phyloP scores from a whole-genome alignment of 2,113 vertebrate genomes.

The Eulacestoma nigropectus region DNA sequence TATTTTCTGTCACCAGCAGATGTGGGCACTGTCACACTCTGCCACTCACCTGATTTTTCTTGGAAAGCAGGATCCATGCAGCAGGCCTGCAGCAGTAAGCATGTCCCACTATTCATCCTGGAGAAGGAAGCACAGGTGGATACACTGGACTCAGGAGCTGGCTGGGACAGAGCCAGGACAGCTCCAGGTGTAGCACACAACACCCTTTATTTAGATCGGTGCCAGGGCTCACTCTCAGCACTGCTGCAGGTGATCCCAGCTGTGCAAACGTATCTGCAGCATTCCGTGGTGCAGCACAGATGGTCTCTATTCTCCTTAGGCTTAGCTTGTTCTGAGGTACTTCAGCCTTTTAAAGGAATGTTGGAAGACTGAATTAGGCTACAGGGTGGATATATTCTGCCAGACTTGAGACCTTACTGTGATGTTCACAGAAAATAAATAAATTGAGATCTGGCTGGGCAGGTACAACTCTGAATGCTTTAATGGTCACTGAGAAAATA shows the following conservation, averaged over 20 bases:
- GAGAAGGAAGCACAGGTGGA: background rate
- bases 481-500: background rate
- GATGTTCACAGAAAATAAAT: background rate
- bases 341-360: background rate
- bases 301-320: background rate
- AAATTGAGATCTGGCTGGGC: background rate
- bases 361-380: background rate
- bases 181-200: background rate
- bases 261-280: background rate
- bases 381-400: background rate
- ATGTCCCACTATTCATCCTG: background rate
- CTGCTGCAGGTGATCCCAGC: background rate
- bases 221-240: background rate
- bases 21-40: background rate
- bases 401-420: background rate
- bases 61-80: background rate
- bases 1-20: background rate
- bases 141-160: background rate
- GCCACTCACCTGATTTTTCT: background rate
- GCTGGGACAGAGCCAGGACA: background rate
- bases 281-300: background rate
- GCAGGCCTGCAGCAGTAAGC: background rate
- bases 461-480: background rate
- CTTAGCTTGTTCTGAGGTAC: background rate
- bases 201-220: background rate